Base-by-base conservation (phyloP, 2,113 vertebrate genomes). In the Epinephelus lanceolatus region DNA sequence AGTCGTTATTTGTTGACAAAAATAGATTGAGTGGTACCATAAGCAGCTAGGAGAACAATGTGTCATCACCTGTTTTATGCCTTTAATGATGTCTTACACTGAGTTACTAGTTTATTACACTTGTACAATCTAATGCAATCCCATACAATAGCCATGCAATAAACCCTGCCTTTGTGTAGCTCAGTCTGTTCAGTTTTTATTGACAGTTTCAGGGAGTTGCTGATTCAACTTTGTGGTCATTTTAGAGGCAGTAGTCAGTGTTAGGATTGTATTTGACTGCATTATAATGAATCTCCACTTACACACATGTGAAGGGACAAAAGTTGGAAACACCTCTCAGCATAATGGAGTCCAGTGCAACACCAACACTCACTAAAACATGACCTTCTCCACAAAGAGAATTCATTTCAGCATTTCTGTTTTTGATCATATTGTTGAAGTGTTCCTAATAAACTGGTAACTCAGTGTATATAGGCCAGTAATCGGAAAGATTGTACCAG, bases 221-320 rank as follows among this genome's bases (percentile, higher is more conserved):
- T 68, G n/a, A 52, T 51, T 76, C 21, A 73, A 77, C 83, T 83
- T 45, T 60, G 33, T 53, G 66, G 52, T 61, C 23, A 33, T 57
- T 69, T 40, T 21, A 18, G 25, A 59, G 30, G n/a, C 9, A 52
- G 12, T 7, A 30, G 40, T 42, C 2, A 27, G 3, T 60, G 62
- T 1, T 33, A 9, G 3, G 17, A 9, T 52, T 62, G 37, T 59
- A 59, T 60, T 63, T 69, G 65, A 71, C 27, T 55, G 2, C 12
- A 63, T 45, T 63, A 45, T 49, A 17, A 33, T 49, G 0, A 17
- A 67, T 37, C 2, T 2, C 3, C 13, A 66, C 53, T 75, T 65
- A 8, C 3, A 19, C n/a, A 21, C n/a, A 21, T 10, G 61, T 60
- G 2, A 23, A 52, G n/a, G 19, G n/a, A 25, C n/a, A 30, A 53